Evolutionary conservation across 2,797 vertebrate genomes (phyloP).

Genomic region (Discoglossus pictus): DNA sequence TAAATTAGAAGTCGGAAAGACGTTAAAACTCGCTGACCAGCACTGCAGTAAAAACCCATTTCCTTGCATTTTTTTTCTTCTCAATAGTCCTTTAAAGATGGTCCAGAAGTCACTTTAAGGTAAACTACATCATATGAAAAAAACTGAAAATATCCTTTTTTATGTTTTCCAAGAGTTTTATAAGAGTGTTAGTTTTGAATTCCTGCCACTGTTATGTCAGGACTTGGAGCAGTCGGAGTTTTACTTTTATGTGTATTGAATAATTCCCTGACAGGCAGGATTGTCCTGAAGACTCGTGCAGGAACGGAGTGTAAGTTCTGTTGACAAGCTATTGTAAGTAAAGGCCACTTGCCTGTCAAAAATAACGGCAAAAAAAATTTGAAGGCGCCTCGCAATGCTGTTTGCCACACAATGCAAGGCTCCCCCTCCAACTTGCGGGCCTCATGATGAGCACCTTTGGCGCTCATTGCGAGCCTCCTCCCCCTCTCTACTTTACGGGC

Average conservation of each 20-base stretch:
- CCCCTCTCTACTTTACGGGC: too few relatives aligned
- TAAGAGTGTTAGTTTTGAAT: slow-evolving; percentile 10
- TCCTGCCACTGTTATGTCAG: slow-evolving; percentile 4
- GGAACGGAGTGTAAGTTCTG: too few relatives aligned
- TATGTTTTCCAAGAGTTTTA: slow-evolving; percentile 2
- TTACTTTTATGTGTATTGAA: slow-evolving; percentile 4
- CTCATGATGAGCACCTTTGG: too few relatives aligned
- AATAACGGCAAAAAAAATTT: too few relatives aligned
- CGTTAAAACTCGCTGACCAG: background rate
- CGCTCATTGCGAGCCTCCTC: too few relatives aligned
- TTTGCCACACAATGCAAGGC: too few relatives aligned
- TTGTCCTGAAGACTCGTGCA: background rate
- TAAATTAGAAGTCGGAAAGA: slow-evolving; percentile 34
- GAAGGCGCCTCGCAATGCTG: too few relatives aligned
- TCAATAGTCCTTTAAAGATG: slow-evolving; percentile 12
- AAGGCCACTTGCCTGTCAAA: too few relatives aligned
- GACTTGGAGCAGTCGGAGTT: background rate
- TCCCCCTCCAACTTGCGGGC: too few relatives aligned
- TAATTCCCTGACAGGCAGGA: background rate
- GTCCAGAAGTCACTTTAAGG: slow-evolving; percentile 9
- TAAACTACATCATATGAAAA: slow-evolving; percentile 4
- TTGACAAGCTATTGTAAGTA: too few relatives aligned
- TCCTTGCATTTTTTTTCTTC: slow-evolving; percentile 3
- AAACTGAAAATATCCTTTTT: slow-evolving; percentile 4
- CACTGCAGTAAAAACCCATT: slow-evolving; percentile 14